A percentile compares a stretch with the other conserved stretches of the same genome.
phyloP scores from a whole-genome alignment of 2,888 invertebrate species.

The Diaprepes abbreviatus region DNA sequence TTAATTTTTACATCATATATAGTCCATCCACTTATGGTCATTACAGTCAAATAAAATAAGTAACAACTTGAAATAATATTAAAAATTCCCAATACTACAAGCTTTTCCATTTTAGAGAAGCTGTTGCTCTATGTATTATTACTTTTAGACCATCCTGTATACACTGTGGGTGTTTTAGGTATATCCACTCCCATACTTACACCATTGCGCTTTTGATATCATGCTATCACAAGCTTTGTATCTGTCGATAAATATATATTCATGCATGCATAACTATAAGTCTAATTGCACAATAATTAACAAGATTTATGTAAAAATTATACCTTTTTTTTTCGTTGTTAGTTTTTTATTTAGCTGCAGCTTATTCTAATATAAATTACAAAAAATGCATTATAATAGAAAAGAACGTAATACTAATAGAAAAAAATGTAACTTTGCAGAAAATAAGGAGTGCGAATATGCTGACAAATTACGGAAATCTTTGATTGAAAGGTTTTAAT shows the following conservation, averaged over 20 bases:
- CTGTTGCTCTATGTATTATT: too few species aligned
- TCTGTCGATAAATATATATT: slow-evolving; percentile 4
- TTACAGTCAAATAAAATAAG: too few species aligned
- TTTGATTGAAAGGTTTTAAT: too few species aligned
- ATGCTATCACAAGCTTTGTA: background rate
- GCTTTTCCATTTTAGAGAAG: too few species aligned
- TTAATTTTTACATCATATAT: too few species aligned
- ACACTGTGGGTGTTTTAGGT: background rate
- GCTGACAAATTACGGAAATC: too few species aligned
- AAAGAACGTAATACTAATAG: background rate
- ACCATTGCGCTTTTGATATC: background rate
- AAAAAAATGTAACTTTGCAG: background rate
- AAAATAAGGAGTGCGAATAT: too few species aligned
- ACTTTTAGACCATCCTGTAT: background rate
- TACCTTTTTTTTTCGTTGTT: slow-evolving; percentile 11
- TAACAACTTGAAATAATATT: too few species aligned
- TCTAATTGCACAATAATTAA: slow-evolving; percentile 39
- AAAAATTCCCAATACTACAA: too few species aligned
- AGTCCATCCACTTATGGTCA: too few species aligned
- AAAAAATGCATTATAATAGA: background rate
- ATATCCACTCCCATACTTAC: background rate
- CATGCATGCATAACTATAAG: slow-evolving; percentile 30
- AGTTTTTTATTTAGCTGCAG: slow-evolving; percentile 10
- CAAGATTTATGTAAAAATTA: slow-evolving; percentile 37
- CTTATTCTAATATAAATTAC: background rate